Evolutionary conservation across 1,140 invertebrate genomes (phyloP).

Genomic region (Bombus polaris): DNA sequence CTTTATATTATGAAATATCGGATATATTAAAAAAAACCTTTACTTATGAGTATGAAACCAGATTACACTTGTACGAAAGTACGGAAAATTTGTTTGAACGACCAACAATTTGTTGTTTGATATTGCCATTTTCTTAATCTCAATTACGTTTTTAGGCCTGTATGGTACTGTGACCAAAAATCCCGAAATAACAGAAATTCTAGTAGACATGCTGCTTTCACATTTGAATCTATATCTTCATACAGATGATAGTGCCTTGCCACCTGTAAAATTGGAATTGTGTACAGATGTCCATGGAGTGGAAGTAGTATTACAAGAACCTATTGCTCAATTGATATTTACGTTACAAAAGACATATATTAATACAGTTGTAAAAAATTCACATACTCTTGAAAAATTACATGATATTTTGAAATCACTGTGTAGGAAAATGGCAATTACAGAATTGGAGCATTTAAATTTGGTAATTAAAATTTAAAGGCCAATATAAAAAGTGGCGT

Average conservation of each 20-base stretch:
- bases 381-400: constrained; percentile 63
- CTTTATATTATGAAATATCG: constrained; percentile 85
- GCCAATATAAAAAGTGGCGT: too few species aligned
- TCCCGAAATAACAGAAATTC: constrained; percentile 77
- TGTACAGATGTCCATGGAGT: constrained; percentile 77
- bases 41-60: constrained; percentile 84
- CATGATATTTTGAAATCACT: constrained; percentile 75
- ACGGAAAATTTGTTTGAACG: background rate
- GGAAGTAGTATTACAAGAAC: constrained; percentile 78
- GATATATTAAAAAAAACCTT: constrained; percentile 85
- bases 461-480: constrained; percentile 71
- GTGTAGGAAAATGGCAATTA: constrained; percentile 74
- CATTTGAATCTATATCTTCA: constrained; percentile 82
- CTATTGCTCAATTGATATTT: constrained; percentile 77
- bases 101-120: background rate
- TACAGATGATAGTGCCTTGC: constrained; percentile 72
- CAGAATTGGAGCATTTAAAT: constrained; percentile 76
- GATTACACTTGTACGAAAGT: constrained; percentile 84
- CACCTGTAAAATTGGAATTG: constrained; percentile 80
- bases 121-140: background rate
- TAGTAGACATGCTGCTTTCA: constrained; percentile 82
- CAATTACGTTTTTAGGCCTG: constrained; percentile 75
- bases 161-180: constrained; percentile 81
- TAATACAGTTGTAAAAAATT: constrained; percentile 57
- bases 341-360: constrained; percentile 78